Evolutionary conservation across 2,113 vertebrate species (phyloP), one percentile per base, ranked within the genome.

Genomic region (Gallinago paraguaiae): DNA sequence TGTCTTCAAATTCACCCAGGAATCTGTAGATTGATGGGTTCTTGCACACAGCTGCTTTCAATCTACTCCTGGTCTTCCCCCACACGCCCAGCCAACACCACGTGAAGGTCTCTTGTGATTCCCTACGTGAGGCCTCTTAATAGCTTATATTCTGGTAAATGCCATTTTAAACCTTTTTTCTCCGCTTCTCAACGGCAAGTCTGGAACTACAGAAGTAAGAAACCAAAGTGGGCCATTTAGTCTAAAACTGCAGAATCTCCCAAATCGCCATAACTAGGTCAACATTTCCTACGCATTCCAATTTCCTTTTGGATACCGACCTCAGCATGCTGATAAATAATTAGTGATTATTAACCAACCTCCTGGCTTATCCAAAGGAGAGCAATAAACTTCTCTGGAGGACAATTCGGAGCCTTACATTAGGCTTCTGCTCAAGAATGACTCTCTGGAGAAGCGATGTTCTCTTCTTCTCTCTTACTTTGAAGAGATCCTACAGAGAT

Each of bases 401-500:
- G 46, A 88, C 76, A 88, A 86, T 91, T 75, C 43, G 27, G 86
- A 84, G 56, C 64, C 76, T 91, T 91, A 84, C 88, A 94, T 93
- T 64, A 86, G 80, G 35, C 65, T 93, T 70, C 54, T 57, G 37
- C 41, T 86, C 24, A 80, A 86, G 72, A 94, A 93, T 41, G 70
- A 37, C 60, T 91, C 96, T 86, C 96, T 86, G n/a, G 86, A 94
- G 92, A 92, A 94, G 68, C 31, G 17, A 51, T 35, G 23, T 70
- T 95, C 88, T 86, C 81, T 83, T 30, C 61, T 41, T 41, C 61
- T 63, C 37, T 30, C 61, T 30, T 8, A 78, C 46, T 92, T 88
- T 81, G 60, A 95, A 59, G 68, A 92, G 72, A 88, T 95, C 50
- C 83, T 84, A 86, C 33, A 60, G 76, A 97, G 90, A 90, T 83